Conservation (phyloP, 2,797 vertebrate genomes). For the Anableps anableps region DNA sequence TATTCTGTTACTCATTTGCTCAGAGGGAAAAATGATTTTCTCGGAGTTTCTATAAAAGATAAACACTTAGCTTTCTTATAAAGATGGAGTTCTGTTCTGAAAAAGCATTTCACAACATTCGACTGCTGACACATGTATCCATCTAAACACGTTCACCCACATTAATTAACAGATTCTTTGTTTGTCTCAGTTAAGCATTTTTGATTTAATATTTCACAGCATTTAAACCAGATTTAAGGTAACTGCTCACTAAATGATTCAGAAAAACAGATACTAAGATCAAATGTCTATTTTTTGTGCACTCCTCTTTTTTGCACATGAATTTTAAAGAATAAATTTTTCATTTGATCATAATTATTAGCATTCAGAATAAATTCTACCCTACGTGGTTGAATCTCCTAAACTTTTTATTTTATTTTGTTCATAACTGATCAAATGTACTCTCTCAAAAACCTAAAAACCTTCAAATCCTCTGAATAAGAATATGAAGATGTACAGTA, state of each 20-base stretch:
- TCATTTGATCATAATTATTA: background rate
- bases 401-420: too few relatives aligned
- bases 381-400: too few relatives aligned
- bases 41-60: conserved; percentile 58
- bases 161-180: conserved; percentile 31
- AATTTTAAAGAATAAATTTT: background rate
- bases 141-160: conserved; percentile 45
- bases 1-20: conserved; percentile 61
- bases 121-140: conserved; percentile 43
- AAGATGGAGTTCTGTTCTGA: conserved; percentile 67
- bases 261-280: background rate
- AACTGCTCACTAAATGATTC: background rate
- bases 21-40: conserved; percentile 63
- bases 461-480: too few relatives aligned
- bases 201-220: background rate
- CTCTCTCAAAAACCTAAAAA: too few relatives aligned
- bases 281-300: background rate
- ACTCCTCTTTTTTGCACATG: background rate
- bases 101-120: conserved; percentile 34
- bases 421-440: too few relatives aligned
- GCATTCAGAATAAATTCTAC: background rate
- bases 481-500: too few relatives aligned
- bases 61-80: conserved; percentile 45
- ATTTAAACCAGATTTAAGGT: background rate
- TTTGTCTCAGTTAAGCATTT: conserved; percentile 32